Evolutionary conservation across 2,888 invertebrate species (phyloP), one percentile per base, ranked within the genome.

Genomic region (Archaeoteleia sp.): DNA sequence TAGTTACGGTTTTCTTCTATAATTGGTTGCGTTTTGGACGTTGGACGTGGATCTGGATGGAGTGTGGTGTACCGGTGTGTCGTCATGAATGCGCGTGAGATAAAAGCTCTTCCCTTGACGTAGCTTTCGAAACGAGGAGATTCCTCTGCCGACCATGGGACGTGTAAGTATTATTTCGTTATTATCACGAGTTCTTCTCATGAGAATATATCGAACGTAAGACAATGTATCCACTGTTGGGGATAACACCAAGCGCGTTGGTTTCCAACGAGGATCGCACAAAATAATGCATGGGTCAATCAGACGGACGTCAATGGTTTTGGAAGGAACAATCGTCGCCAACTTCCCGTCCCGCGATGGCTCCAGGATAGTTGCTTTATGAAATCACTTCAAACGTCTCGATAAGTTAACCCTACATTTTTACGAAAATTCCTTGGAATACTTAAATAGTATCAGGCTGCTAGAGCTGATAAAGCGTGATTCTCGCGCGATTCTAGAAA

Each of bases 1-100:
- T 46, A 25, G n/a, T 15, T 25, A 51, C 34, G 5, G 13, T n/a
- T 53, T 42, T 37, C 58, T 35, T 42, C 72, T 74, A 73, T 69
- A 70, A 60, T 78, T 76, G 77, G 73, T 77, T 77, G 74, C 70
- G 63, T 77, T 67, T 62, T 75, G 77, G 76, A 79, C 77, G 67
- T 82, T 82, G 83, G 84, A 84, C 84, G 84, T 83, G 82, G 83
- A 83, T 76, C 73, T 84, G 84, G 84, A 84, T 84, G 84, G 84
- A 84, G 82, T 82, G 82, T 81, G 81, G 82, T 83, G 75, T 78
- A 78, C 76, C 75, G 78, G 76, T 78, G 72, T 78, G 68, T 74
- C 70, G 74, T 53, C 35, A 5, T 71, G 67, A 68, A 72, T 74
- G 77, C 76, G 75, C 63, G 72, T 75, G 71, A 75, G 67, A 75